phyloP scores from a whole-genome alignment of 2,113 vertebrate genomes.

The Malurus cyaneus region DNA sequence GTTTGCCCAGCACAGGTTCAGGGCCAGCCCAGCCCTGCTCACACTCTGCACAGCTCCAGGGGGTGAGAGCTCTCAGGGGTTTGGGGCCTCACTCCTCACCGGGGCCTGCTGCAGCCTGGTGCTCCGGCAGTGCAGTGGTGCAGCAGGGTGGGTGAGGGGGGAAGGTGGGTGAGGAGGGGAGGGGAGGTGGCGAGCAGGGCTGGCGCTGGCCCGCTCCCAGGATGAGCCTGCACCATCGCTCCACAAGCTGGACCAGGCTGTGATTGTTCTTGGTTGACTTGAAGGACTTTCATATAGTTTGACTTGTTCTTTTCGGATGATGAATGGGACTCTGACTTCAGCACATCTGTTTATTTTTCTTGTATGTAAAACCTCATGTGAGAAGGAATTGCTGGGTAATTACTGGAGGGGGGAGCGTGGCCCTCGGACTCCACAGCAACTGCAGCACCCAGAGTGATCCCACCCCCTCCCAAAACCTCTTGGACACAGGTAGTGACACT shows the following conservation, averaged over 20 bases:
- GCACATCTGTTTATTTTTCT: slow-evolving; percentile 74
- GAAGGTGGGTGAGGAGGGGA: neutral
- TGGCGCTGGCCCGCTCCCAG: neutral
- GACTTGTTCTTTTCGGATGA: slow-evolving; percentile 66
- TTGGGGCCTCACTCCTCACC: accelerated
- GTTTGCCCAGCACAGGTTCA: accelerated
- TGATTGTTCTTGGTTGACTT: slow-evolving; percentile 66
- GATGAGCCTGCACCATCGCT: slow-evolving; percentile 3
- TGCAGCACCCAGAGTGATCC: neutral
- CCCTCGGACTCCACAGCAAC: neutral
- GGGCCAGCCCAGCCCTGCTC: accelerated
- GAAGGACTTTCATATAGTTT: slow-evolving; percentile 65
- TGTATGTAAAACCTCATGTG: slow-evolving; percentile 58
- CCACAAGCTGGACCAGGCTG: slow-evolving; percentile 45
- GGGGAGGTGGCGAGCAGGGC: neutral
- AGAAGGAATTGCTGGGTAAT: slow-evolving; percentile 63
- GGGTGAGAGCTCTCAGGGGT: neutral
- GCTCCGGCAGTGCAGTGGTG: neutral
- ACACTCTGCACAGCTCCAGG: accelerated
- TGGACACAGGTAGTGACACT: neutral
- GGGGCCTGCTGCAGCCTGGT: neutral
- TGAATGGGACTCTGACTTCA: slow-evolving; percentile 68
- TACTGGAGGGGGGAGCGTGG: neutral
- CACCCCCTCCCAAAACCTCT: neutral
- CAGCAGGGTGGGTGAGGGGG: neutral